A percentile compares a stretch with the other conserved stretches of the same genome.
phyloP scores from a whole-genome alignment of 2,113 vertebrate genomes.

The Sebastes schlegelii region DNA sequence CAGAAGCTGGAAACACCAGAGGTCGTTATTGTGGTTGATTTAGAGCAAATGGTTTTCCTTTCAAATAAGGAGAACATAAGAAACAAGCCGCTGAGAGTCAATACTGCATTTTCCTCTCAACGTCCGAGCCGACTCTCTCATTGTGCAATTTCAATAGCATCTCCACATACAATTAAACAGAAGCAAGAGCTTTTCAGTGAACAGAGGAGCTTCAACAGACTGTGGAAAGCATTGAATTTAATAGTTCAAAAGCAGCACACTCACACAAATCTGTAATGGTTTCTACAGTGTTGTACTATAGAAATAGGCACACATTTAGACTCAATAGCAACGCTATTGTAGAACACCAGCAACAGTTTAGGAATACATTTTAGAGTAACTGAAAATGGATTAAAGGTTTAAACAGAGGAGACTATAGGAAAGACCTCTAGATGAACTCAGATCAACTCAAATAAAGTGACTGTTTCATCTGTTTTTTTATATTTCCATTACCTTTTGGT shows the following conservation, averaged over 20 bases:
- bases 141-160: not conserved
- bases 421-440: slow-evolving; percentile 25
- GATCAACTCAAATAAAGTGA: slow-evolving; percentile 6
- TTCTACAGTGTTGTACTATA: slow-evolving; percentile 47
- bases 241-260: slow-evolving; percentile 56
- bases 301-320: slow-evolving; percentile 66
- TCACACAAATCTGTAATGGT: slow-evolving; percentile 43
- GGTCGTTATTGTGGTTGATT: slow-evolving; percentile 11
- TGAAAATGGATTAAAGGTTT: slow-evolving; percentile 34
- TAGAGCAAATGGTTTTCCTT: slow-evolving; percentile 1
- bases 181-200: slow-evolving; percentile 1
- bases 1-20: slow-evolving; percentile 28
- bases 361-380: slow-evolving; percentile 12
- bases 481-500: not conserved
- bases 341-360: slow-evolving; percentile 49
- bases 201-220: not conserved
- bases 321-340: slow-evolving; percentile 44
- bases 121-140: not conserved
- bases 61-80: slow-evolving; percentile 18
- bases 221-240: slow-evolving; percentile 69
- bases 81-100: slow-evolving; percentile 19
- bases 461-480: not conserved
- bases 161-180: not conserved
- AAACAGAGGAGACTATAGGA: slow-evolving; percentile 25
- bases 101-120: slow-evolving; percentile 25